Evolutionary conservation across 2,888 invertebrate species (phyloP).

Genomic region (Argynnis bischoffii): DNA sequence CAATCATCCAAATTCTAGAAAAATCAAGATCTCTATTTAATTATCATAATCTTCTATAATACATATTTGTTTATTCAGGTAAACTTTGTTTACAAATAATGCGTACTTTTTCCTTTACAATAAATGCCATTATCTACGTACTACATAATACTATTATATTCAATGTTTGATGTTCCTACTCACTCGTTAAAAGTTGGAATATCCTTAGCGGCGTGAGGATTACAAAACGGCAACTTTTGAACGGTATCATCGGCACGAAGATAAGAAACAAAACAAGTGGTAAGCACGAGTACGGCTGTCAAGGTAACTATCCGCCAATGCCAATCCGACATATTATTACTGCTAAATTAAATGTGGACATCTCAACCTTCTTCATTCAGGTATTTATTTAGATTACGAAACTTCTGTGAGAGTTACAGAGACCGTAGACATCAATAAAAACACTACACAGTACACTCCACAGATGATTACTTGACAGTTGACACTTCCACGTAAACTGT

Average conservation of each 20-base stretch:
- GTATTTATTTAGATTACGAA: slow-evolving; percentile 61
- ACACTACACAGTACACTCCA: slow-evolving; percentile 40
- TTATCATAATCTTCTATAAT: too few species aligned
- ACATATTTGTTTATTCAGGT: neutral
- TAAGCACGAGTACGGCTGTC: slow-evolving; percentile 62
- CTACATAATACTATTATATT: neutral
- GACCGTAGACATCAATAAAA: slow-evolving; percentile 10
- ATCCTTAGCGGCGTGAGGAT: slow-evolving; percentile 64
- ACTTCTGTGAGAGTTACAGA: slow-evolving; percentile 52
- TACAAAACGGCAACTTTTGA: slow-evolving; percentile 74
- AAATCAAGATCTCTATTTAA: slow-evolving; percentile 1
- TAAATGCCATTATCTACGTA: neutral
- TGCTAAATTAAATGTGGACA: slow-evolving; percentile 68
- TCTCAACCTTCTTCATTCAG: slow-evolving; percentile 56
- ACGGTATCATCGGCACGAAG: slow-evolving; percentile 68
- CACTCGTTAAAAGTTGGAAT: slow-evolving; percentile 63
- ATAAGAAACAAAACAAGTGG: slow-evolving; percentile 62
- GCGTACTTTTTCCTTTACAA: neutral
- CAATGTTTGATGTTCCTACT: slow-evolving; percentile 47
- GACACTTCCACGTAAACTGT: slow-evolving; percentile 52
- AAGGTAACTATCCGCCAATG: slow-evolving; percentile 72
- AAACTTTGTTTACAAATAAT: slow-evolving; percentile 29
- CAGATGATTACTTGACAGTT: slow-evolving; percentile 38
- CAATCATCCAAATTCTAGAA: slow-evolving; percentile 22
- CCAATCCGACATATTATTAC: slow-evolving; percentile 75